These are phyloP conservation scores for Phrynosoma platyrhinos DNA, from an alignment of 2,113 vertebrate genomes.

Conservation along the genomic window DNA sequence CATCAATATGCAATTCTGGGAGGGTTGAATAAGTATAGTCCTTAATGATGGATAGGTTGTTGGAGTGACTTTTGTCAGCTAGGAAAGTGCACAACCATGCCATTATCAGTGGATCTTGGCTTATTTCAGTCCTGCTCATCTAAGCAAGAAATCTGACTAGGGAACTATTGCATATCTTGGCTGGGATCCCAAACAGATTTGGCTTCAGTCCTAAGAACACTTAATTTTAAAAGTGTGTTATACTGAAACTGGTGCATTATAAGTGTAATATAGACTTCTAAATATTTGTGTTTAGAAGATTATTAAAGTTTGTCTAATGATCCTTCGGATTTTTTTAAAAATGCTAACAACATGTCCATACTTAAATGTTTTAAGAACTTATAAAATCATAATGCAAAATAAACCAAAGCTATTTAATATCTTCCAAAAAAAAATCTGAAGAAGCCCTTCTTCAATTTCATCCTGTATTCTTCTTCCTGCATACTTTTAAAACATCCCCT, in stretches of 20 bases:
- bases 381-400: slow-evolving; percentile 26
- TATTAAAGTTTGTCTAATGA: background rate
- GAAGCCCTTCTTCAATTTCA: background rate
- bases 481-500: slow-evolving; percentile 58
- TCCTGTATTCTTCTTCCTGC: slow-evolving; percentile 24
- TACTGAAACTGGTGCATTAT: background rate
- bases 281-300: background rate
- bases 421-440: slow-evolving; percentile 25
- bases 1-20: too few relatives aligned
- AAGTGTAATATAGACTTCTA: background rate
- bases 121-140: background rate
- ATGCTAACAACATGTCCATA: background rate
- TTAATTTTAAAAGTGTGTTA: background rate
- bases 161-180: background rate
- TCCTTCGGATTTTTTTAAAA: background rate
- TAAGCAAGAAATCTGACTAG: slow-evolving; percentile 12
- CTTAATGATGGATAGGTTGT: background rate
- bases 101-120: background rate
- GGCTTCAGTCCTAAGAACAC: slow-evolving; percentile 1
- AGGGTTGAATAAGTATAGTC: background rate
- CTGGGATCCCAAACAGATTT: slow-evolving; percentile 6
- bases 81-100: background rate
- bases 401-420: slow-evolving; percentile 12
- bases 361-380: slow-evolving; percentile 36
- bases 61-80: too few relatives aligned